Base-by-base conservation (phyloP, 2,797 vertebrate genomes). In the Gambusia yucatana region DNA sequence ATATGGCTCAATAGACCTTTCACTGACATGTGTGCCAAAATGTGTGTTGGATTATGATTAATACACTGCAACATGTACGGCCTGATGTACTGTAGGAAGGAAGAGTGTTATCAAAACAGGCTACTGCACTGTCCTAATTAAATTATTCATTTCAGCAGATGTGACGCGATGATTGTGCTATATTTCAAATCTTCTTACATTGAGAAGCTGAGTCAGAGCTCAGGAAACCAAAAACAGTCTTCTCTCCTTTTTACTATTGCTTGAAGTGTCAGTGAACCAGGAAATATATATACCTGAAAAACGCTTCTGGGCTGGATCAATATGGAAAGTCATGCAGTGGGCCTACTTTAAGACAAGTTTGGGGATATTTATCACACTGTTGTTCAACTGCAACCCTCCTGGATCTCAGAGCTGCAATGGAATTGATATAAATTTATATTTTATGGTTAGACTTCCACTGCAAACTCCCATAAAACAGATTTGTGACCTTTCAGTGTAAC, bases 81-180 rank as follows among this genome's bases (percentile, higher is more conserved):
- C 13, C 47, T 77, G 76, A 70, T 70, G 73, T 41, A 0, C 46
- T 63, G 76, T 50, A 76, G 71, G 57, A 77, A 77, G 75, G 72
- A 65, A n/a, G 50, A 74, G 72, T 76, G 71, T 63, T 80, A 80
- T 85, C 78, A 79, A 71, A 80, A 75, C 65, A 76, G 41, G 79
- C 75, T 65, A 39, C 75, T 44, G 63, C 1, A 4, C 80, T 78
- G 73, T 77, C 90, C 70, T 67, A 73, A 83, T 76, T 86, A 61
- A 83, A 91, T 92, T 78, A 89, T 91, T 86, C 17, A 86, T 85
- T 77, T 80, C 76, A 81, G 72, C 84, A 86, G 80, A 84, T 73
- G 43, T 61, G 43, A 52, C 59, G 73, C 73, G 73, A 63, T 28
- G 39, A 77, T 83, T 82, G 84, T 85, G 81, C 71, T 81, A 65